Evolutionary conservation across 1,140 invertebrate species (phyloP).

Genomic region (Drepana arcuata): DNA sequence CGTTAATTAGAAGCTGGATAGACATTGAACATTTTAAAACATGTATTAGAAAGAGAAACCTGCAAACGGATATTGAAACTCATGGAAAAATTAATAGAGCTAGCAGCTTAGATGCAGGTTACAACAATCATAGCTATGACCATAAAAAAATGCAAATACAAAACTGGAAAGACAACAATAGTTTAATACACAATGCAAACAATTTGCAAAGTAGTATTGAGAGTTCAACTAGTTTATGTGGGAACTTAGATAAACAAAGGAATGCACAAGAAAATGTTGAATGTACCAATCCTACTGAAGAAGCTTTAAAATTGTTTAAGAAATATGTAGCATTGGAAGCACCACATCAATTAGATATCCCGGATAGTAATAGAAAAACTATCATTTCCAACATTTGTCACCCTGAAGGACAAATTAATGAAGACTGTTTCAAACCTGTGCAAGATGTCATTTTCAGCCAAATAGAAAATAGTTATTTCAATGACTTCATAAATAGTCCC

Average conservation of each 20-base stretch:
- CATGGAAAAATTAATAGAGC: slow-evolving; percentile 38
- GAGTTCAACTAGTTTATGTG: slow-evolving; percentile 37
- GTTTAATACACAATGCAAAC: slow-evolving; percentile 16
- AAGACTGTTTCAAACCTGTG: slow-evolving; percentile 68
- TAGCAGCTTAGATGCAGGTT: slow-evolving; percentile 46
- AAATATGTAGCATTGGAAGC: slow-evolving; percentile 69
- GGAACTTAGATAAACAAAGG: slow-evolving; percentile 31
- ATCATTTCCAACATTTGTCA: slow-evolving; percentile 67
- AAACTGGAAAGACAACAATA: slow-evolving; percentile 13
- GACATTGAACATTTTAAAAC: slow-evolving; percentile 58
- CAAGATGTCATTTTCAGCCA: slow-evolving; percentile 77
- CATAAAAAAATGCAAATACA: slow-evolving; percentile 24
- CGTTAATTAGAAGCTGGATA: slow-evolving; percentile 60
- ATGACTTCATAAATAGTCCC: slow-evolving; percentile 82
- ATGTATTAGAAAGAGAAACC: slow-evolving; percentile 19
- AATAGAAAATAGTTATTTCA: slow-evolving; percentile 77
- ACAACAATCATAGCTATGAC: slow-evolving; percentile 20
- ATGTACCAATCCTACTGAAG: slow-evolving; percentile 29
- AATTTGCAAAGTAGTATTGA: slow-evolving; percentile 26
- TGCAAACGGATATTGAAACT: slow-evolving; percentile 22
- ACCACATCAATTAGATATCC: slow-evolving; percentile 56
- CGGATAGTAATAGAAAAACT: slow-evolving; percentile 55
- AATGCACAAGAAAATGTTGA: slow-evolving; percentile 19
- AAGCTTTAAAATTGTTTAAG: slow-evolving; percentile 63
- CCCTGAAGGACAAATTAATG: slow-evolving; percentile 55